phyloP scores from a whole-genome alignment of 2,888 invertebrate genomes.

The Octodonta nipae region DNA sequence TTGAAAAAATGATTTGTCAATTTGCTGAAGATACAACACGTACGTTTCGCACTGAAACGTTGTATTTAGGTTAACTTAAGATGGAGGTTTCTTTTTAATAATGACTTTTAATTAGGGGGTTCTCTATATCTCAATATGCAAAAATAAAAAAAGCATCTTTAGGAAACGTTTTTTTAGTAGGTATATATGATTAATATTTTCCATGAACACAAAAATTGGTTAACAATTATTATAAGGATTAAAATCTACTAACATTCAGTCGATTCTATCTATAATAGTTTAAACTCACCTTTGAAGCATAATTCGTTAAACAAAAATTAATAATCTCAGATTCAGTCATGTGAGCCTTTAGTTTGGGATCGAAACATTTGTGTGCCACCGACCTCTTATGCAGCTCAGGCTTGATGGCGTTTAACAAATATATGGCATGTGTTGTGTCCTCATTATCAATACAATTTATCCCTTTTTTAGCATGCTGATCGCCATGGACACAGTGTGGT shows the following conservation, averaged over 20 bases:
- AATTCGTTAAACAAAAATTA: slow-evolving; percentile 39
- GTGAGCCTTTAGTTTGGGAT: slow-evolving; percentile 40
- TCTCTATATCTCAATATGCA: too few relatives aligned
- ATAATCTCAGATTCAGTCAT: slow-evolving; percentile 52
- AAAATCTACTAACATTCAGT: neutral
- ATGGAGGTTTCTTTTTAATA: too few relatives aligned
- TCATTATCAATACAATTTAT: slow-evolving; percentile 53
- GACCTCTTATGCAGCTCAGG: slow-evolving; percentile 49
- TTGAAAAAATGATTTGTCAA: too few relatives aligned
- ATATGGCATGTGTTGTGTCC: slow-evolving; percentile 47
- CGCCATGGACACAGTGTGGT: slow-evolving; percentile 43
- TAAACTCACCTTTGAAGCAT: slow-evolving; percentile 29
- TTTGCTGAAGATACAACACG: too few relatives aligned
- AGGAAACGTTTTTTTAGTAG: too few relatives aligned
- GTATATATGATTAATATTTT: too few relatives aligned
- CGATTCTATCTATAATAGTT: neutral
- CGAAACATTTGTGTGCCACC: slow-evolving; percentile 43
- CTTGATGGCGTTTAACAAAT: slow-evolving; percentile 49
- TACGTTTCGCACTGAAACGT: too few relatives aligned
- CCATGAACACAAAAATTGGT: too few relatives aligned
- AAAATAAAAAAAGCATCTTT: too few relatives aligned
- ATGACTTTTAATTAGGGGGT: too few relatives aligned
- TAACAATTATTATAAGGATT: too few relatives aligned
- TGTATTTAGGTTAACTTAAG: too few relatives aligned
- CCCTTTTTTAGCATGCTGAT: slow-evolving; percentile 41